These are phyloP conservation scores for Dexiosoma caninum DNA, from an alignment of 2,888 invertebrate species.

Conservation along the genomic window DNA sequence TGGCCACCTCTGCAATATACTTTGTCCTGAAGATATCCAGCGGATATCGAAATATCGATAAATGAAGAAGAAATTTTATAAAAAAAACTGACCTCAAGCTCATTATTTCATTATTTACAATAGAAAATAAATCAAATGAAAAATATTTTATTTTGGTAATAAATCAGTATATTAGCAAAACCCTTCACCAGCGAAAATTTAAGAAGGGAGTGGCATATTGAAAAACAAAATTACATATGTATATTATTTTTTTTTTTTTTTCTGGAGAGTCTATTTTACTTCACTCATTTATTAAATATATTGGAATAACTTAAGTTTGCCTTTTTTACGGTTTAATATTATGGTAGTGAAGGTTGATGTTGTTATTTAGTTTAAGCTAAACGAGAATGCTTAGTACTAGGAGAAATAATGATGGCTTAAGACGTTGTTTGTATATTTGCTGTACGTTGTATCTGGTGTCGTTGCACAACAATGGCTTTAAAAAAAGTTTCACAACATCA, in stretches of 20 bases:
- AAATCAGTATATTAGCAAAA: too few species aligned
- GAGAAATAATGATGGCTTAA: constrained; percentile 34
- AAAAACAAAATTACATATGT: too few species aligned
- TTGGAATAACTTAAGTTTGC: constrained; percentile 24
- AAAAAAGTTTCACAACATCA: constrained; percentile 30
- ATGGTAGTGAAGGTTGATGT: constrained; percentile 38
- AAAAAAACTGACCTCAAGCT: too few species aligned
- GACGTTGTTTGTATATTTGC: constrained; percentile 27
- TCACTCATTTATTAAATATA: constrained; percentile 19
- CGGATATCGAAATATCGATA: too few species aligned
- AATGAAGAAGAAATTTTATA: too few species aligned
- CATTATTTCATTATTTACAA: too few species aligned
- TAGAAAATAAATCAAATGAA: too few species aligned
- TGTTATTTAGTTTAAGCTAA: constrained; percentile 47
- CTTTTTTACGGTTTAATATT: constrained; percentile 29
- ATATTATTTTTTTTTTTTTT: neutral
- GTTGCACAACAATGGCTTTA: constrained; percentile 18
- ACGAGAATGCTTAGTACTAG: constrained; percentile 46
- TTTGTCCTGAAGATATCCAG: too few species aligned
- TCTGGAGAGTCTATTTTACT: constrained; percentile 5
- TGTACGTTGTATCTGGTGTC: constrained; percentile 20
- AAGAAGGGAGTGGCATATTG: too few species aligned
- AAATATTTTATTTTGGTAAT: too few species aligned
- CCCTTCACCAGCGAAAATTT: too few species aligned
- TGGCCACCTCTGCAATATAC: too few species aligned